A percentile compares a stretch with the other conserved stretches of the same genome.
Evolutionary conservation across 2,888 invertebrate genomes (phyloP).

Genomic region (Agrochola lota): DNA sequence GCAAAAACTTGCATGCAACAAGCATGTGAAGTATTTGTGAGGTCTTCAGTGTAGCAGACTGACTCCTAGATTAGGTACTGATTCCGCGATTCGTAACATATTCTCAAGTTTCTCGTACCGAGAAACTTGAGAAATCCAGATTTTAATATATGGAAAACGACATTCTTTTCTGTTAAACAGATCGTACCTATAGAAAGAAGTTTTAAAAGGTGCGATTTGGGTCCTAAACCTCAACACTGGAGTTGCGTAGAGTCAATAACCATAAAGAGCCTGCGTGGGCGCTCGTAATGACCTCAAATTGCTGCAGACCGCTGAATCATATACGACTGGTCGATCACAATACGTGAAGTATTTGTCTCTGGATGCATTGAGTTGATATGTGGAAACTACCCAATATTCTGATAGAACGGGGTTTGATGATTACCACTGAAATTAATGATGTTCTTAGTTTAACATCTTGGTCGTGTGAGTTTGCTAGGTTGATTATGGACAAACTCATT

Average conservation of each 20-base stretch:
- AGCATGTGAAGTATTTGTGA: not conserved
- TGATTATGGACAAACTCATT: not conserved
- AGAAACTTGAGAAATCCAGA: not conserved
- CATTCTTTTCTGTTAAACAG: not conserved
- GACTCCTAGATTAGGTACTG: too few relatives aligned
- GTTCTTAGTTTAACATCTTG: not conserved
- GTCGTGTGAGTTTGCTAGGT: not conserved
- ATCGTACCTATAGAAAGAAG: not conserved
- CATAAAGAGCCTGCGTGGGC: slow-evolving; percentile 57
- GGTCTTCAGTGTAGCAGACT: not conserved
- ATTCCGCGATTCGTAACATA: not conserved
- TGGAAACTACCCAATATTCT: not conserved
- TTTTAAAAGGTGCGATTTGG: slow-evolving; percentile 8
- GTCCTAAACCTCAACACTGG: slow-evolving; percentile 21
- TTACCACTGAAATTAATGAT: not conserved
- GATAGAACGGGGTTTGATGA: not conserved
- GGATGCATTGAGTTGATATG: not conserved
- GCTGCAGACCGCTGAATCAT: slow-evolving; percentile 58
- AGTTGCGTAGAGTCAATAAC: slow-evolving; percentile 57
- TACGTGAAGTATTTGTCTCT: slow-evolving; percentile 22
- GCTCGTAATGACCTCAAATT: slow-evolving; percentile 50
- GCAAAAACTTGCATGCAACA: not conserved
- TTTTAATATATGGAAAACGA: not conserved
- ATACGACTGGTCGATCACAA: slow-evolving; percentile 17
- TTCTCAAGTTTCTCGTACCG: not conserved